Evolutionary conservation across 2,888 invertebrate genomes (phyloP), one percentile per base, ranked within the genome.

Genomic region (Lasius fuliginosus): DNA sequence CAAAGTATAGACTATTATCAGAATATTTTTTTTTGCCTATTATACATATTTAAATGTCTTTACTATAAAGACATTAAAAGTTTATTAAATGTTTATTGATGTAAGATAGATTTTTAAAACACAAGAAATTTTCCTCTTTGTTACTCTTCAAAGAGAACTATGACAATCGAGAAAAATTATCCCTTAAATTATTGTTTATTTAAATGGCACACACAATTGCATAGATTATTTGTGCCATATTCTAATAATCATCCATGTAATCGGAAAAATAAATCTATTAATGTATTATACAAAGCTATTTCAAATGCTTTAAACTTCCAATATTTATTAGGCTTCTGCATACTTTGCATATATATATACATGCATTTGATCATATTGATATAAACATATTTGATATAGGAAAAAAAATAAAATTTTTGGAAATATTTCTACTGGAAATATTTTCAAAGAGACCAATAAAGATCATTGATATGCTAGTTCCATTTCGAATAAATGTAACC

Each of bases 371-470:
- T n/a, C 18, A 49, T 49, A 49, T n/a, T 53, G 3, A 53, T 53
- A 53, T n/a, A 46, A 46, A 46, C 9, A 40, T 49, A 18, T 60
- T 23, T 62, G 68, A 27, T 15, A 33, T 18, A 53, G 23, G 40
- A 23, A 71, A 42, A 23, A 67, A 9, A 77, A 30, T 33, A 1
- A 53, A 33, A 82, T 86, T 87, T 87, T 91, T 89, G 74, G 81
- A 84, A 77, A 85, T 90, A 85, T 90, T 91, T 91, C 86, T 58
- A n/a, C 5, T 6, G 0, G 89, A 90, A 91, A 91, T 87, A 85
- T 86, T 68, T 88, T 87, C 62, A 11, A 89, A 89, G 90, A 87
- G 74, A 46, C 36, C 0, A 11, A 64, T 4, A 40, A 5, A 46
- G 23, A 60, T 42, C 8, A 36, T 9, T 30, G n/a, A 73, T 79